A percentile compares a stretch with the other conserved stretches of the same genome.
These are phyloP conservation scores for Momotus momota DNA, from an alignment of 2,797 vertebrate species.

Conservation along the genomic window DNA sequence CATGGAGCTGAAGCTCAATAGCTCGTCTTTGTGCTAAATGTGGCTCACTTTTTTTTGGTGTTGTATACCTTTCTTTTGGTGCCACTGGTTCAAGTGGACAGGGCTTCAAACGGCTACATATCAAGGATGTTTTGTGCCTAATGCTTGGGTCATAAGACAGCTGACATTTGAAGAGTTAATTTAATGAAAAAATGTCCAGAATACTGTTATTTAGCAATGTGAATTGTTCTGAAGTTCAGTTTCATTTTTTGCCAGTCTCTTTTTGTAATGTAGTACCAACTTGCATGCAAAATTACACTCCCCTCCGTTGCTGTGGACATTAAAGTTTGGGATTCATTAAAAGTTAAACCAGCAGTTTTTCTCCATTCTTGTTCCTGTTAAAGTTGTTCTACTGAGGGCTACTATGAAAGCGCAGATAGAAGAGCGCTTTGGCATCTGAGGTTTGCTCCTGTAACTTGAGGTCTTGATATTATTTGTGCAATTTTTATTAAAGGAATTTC, in stretches of 20 bases:
- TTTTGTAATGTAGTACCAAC: not conserved
- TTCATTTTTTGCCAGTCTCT: not conserved
- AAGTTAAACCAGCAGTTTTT: not conserved
- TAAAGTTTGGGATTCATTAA: not conserved
- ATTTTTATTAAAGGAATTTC: not conserved
- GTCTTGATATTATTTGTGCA: not conserved
- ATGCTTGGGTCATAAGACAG: not conserved
- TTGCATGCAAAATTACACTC: not conserved
- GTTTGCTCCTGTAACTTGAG: not conserved
- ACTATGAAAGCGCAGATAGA: not conserved
- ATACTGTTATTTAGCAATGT: not conserved
- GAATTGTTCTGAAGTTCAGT: not conserved
- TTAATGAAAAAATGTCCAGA: not conserved
- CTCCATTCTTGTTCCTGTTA: not conserved
- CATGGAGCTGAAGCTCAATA: not conserved
- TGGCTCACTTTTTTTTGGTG: not conserved
- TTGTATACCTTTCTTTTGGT: not conserved
- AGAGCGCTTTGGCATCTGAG: not conserved
- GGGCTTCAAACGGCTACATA: not conserved
- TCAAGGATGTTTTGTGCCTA: not conserved
- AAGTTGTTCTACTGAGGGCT: not conserved
- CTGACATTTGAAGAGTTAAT: not conserved
- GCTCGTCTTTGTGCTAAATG: not conserved
- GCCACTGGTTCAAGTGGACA: not conserved
- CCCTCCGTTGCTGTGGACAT: accelerated